These are phyloP conservation scores for Lepisosteus osseus DNA, from an alignment of 2,113 vertebrate species.

Conservation along the genomic window DNA sequence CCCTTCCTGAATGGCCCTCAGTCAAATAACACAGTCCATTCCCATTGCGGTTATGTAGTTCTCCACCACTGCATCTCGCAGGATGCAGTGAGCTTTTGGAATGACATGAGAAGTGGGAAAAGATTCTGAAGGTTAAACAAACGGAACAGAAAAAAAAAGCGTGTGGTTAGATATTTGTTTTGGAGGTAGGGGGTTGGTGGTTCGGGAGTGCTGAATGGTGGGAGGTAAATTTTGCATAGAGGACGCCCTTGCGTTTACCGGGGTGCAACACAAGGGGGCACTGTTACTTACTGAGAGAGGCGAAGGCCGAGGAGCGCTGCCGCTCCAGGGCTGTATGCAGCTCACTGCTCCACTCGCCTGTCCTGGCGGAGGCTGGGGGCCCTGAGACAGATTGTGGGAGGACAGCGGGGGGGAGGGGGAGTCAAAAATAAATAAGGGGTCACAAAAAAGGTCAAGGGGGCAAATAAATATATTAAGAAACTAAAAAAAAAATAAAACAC, in stretches of 20 bases:
- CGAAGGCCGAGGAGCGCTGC: constrained; percentile 63
- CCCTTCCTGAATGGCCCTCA: neutral
- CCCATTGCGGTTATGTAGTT: neutral
- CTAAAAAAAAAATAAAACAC: neutral
- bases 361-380: constrained; percentile 65
- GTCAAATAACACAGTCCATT: neutral
- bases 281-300: constrained; percentile 77
- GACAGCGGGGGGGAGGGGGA: constrained; percentile 22
- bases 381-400: constrained; percentile 42
- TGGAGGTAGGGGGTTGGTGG: constrained; percentile 15
- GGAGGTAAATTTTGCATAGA: constrained; percentile 10
- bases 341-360: constrained; percentile 61
- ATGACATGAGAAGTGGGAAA: neutral
- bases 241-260: constrained; percentile 23
- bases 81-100: neutral
- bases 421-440: constrained; percentile 36
- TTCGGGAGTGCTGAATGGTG: constrained; percentile 27
- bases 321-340: constrained; percentile 70
- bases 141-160: neutral
- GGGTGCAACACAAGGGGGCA: constrained; percentile 33
- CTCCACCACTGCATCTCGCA: neutral
- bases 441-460: neutral
- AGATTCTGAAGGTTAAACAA: neutral
- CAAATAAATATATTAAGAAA: constrained; percentile 14
- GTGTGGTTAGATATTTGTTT: neutral